Conservation (phyloP, 2,888 invertebrate genomes). For the Scaptomyza caliginosa region DNA sequence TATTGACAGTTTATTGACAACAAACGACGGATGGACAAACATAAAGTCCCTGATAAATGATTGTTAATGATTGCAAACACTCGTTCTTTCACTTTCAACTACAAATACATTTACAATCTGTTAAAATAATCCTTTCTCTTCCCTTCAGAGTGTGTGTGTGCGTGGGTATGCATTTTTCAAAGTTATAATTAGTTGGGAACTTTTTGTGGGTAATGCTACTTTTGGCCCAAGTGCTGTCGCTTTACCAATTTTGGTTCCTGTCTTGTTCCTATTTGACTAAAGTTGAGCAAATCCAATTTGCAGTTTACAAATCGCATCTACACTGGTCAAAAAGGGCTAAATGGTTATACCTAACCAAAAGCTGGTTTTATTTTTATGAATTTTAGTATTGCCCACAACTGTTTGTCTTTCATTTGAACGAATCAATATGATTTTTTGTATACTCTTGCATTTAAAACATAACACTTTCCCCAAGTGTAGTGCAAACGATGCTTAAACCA, state of each 20-base stretch:
- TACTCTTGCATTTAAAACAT: too few relatives aligned
- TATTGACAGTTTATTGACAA: conserved; percentile 15
- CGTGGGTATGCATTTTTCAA: conserved; percentile 26
- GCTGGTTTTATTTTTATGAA: too few relatives aligned
- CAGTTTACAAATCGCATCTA: conserved; percentile 56
- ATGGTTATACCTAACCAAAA: too few relatives aligned
- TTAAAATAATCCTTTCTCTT: not conserved
- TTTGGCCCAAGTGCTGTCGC: conserved; percentile 57
- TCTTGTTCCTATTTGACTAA: conserved; percentile 36
- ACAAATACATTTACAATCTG: conserved; percentile 1
- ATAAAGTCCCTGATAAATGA: conserved; percentile 8
- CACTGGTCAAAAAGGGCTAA: not conserved
- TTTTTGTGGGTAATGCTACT: conserved; percentile 44
- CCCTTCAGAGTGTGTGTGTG: not conserved
- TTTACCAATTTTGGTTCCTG: conserved; percentile 30
- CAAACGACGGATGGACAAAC: not conserved
- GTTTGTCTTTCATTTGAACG: too few relatives aligned
- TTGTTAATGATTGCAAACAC: conserved; percentile 12
- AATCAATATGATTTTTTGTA: too few relatives aligned
- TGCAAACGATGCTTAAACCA: conserved; percentile 2
- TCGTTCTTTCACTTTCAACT: conserved; percentile 3
- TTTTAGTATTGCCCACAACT: too few relatives aligned
- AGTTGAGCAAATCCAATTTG: conserved; percentile 72
- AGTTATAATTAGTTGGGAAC: conserved; percentile 73
- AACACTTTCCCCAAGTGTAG: not conserved